phyloP scores from a whole-genome alignment of 2,797 vertebrate species.

The Pipistrellus pipistrellus region DNA sequence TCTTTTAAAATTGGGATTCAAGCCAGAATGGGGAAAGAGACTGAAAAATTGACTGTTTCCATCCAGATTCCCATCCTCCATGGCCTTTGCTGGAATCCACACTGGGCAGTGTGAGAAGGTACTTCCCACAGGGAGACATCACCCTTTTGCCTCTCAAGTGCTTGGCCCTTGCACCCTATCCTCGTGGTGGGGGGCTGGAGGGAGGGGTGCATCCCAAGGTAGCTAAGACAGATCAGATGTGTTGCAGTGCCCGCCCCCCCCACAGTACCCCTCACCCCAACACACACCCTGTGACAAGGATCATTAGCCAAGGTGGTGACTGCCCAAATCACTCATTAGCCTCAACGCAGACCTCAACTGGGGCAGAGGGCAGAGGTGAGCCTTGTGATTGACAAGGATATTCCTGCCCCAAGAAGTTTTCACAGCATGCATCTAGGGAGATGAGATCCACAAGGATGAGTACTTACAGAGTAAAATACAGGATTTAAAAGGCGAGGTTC shows the following conservation, averaged over 20 bases:
- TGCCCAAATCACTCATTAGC: conserved; percentile 34
- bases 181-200: background rate
- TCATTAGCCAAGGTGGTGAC: background rate
- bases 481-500: conserved; percentile 12
- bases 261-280: background rate
- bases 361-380: background rate
- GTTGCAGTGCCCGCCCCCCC: too few species aligned
- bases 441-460: background rate
- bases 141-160: background rate
- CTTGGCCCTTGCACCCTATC: background rate
- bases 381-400: background rate
- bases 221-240: background rate
- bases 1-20: background rate
- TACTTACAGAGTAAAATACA: background rate
- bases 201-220: background rate
- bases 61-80: background rate
- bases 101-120: background rate
- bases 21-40: conserved; percentile 23
- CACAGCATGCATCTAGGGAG: background rate
- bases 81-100: background rate
- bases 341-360: background rate
- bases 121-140: background rate
- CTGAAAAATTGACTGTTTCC: background rate
- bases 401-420: conserved; percentile 25
- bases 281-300: background rate